Conservation (phyloP, 2,113 vertebrate genomes). For the Centropus unirufus region DNA sequence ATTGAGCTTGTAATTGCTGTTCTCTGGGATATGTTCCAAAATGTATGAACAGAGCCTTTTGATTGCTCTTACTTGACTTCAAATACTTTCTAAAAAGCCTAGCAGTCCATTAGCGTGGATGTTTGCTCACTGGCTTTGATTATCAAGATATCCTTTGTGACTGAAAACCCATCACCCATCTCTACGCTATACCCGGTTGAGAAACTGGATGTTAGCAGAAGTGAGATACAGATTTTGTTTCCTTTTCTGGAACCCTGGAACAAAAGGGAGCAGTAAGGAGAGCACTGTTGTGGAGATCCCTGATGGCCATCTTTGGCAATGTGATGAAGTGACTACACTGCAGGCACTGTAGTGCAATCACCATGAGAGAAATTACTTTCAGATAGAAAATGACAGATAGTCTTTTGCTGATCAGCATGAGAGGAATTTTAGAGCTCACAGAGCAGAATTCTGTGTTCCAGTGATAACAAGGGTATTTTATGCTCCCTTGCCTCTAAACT, state of each 20-base stretch:
- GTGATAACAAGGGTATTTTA: not conserved
- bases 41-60: not conserved
- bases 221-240: not conserved
- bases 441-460: not conserved
- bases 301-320: rapidly evolving
- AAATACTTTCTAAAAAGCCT: not conserved
- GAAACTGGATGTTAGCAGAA: not conserved
- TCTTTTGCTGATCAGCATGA: not conserved
- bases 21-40: not conserved
- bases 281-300: not conserved
- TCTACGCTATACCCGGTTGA: not conserved
- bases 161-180: not conserved
- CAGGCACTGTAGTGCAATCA: not conserved
- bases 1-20: not conserved
- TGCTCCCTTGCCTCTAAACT: not conserved
- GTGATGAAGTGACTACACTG: not conserved
- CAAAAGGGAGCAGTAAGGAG: rapidly evolving
- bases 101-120: rapidly evolving
- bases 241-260: not conserved
- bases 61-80: not conserved
- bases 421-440: not conserved
- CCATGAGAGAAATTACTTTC: not conserved
- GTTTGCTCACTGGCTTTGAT: not conserved
- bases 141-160: not conserved
- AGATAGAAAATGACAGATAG: not conserved